Base-by-base conservation (phyloP, 2,888 invertebrate species). In the Volucella inflata region DNA sequence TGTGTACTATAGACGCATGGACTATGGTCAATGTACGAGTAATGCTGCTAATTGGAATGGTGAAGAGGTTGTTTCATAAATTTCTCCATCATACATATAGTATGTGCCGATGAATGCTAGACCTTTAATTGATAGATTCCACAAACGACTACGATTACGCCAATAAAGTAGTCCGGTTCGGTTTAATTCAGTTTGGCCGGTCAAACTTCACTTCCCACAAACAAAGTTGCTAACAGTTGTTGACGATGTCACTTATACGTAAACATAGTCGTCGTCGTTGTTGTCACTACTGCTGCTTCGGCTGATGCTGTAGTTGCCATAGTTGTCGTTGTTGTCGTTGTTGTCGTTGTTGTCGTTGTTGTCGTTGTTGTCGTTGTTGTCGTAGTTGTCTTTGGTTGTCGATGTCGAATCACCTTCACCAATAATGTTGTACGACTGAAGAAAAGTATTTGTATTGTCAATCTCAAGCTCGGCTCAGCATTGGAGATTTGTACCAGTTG, bases 161-260 rank as follows among this genome's bases (percentile, higher is more conserved):
- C 78, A 64, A 83, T 70, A 55, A 72, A 74, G 77, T 72, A 77
- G 77, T 71, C 67, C 46, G 46, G 60, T 59, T 30, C 30, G 30
- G 30, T 30, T 30, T 6, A 6, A 6, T 30, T 30, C 30, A 30
- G 6, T 30, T 30, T 30, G 30, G 30, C 30, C 30, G 30, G 53
- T 67, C 42, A 55, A 44, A 38, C 64, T 68, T n/a, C n/a, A n/a
- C 80, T 59, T 53, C 16, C 53, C 16, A 12, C 78, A 65, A 62
- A 80, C 75, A 84, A 55, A 80, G 71, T 71, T 67, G 84, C 81
- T 85, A 85, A 85, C 76, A 85, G 85, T 81, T 85, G 85, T 77
- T 85, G 65, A 79, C 80, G 75, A 85, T 80, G 84, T 80, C 76
- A 81, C 60, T 71, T 83, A 67, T 67, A 77, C 62, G 72, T 78